These are phyloP conservation scores for Nomada ruficornis DNA, from an alignment of 2,888 invertebrate genomes.

Conservation along the genomic window DNA sequence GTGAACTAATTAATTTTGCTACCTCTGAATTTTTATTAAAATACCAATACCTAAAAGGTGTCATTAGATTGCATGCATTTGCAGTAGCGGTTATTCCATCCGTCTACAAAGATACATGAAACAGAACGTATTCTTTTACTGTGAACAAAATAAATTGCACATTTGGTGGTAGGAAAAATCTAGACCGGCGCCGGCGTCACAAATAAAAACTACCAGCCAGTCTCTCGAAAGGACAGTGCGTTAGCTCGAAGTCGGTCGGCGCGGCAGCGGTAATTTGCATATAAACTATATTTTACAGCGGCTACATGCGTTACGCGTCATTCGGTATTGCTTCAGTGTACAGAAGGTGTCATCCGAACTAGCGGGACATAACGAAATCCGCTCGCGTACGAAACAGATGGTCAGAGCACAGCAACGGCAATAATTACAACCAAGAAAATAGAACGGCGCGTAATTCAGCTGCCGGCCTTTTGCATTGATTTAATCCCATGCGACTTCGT, in stretches of 20 bases:
- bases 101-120: too few relatives aligned
- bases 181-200: not conserved
- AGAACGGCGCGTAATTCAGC: conserved; percentile 3
- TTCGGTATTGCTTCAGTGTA: conserved; percentile 64
- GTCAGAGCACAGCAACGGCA: conserved; percentile 26
- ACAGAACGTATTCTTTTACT: not conserved
- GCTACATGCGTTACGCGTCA: conserved; percentile 56
- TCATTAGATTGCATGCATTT: too few relatives aligned
- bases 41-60: too few relatives aligned
- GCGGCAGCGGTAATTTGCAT: conserved; percentile 57
- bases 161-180: conserved; percentile 3
- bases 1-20: too few relatives aligned
- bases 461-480: conserved; percentile 4
- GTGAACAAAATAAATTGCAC: conserved; percentile 4
- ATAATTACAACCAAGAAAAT: conserved; percentile 43
- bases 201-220: conserved; percentile 49
- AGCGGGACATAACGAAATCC: conserved; percentile 54
- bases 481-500: conserved; percentile 39
- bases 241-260: conserved; percentile 37
- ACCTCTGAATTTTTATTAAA: too few relatives aligned
- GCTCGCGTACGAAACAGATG: conserved; percentile 60
- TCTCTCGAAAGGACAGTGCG: conserved; percentile 38
- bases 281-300: conserved; percentile 58
- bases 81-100: too few relatives aligned
- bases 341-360: conserved; percentile 46